Percentiles rank a stretch among this genome's conserved stretches.
Evolutionary conservation across 2,113 vertebrate species (phyloP).

Genomic region (Montifringilla adamsi): DNA sequence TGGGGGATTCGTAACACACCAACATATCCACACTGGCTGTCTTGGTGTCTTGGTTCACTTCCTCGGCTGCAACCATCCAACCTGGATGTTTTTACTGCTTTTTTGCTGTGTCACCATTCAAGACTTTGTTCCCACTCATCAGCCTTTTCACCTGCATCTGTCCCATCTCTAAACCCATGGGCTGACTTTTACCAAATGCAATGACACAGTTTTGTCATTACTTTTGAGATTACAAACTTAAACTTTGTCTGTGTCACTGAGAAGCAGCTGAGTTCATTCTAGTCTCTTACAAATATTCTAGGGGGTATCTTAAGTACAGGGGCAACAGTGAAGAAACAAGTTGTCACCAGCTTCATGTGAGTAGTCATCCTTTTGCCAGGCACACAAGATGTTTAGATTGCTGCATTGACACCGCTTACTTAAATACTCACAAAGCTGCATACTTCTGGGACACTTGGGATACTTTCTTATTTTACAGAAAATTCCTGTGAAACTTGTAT

Average conservation of each 20-base stretch:
- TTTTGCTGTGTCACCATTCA: background rate
- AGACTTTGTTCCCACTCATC: background rate
- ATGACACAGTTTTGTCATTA: background rate
- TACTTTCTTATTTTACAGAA: background rate
- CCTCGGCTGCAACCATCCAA: background rate
- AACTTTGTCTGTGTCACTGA: background rate
- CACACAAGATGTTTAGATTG: background rate
- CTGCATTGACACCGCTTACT: background rate
- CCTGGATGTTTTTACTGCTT: background rate
- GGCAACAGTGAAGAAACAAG: background rate
- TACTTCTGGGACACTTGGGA: background rate
- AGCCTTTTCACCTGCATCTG: background rate
- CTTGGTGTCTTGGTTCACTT: background rate
- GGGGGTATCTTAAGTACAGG: background rate
- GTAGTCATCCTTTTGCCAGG: background rate
- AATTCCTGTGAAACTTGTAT: background rate
- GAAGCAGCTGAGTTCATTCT: background rate
- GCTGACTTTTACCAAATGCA: background rate
- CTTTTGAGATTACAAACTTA: background rate
- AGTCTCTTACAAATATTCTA: background rate
- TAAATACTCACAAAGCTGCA: background rate
- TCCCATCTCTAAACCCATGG: background rate
- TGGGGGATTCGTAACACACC: background rate
- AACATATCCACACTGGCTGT: background rate
- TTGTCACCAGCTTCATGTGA: background rate